Evolutionary conservation across 2,797 vertebrate genomes (phyloP), one percentile per base, ranked within the genome.

Genomic region (Picus viridis): DNA sequence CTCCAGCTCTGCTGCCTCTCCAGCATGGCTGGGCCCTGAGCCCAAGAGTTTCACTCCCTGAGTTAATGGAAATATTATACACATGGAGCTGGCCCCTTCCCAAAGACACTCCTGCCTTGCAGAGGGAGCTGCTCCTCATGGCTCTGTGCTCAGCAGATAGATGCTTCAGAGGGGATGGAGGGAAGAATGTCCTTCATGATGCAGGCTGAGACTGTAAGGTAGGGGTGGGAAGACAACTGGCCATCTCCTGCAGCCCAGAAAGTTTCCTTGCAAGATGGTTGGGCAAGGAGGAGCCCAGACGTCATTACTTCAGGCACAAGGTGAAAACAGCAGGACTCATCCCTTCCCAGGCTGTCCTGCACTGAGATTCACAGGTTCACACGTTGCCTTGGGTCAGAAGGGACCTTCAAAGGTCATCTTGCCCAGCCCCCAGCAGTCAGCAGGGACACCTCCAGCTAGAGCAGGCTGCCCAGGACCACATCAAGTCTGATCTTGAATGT

Each of bases 41-140:
- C 89, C 92, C 34, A 4, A 68, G 39, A 34, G 62, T 30, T 61
- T 47, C 49, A 16, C 83, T 95, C 85, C 83, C 93, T 94, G 90
- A 96, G 27, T 84, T 68, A 41, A 96, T 93, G 94, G 92, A 95
- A 93, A 94, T 49, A 51, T 43, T 89, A 10, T n/a, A 79, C 87
- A 75, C 74, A 36, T 5, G 53, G 56, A 81, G 32, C 74, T 95
- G 96, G 95, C 90, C 54, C 30, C 32, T 27, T 12, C 73, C 84
- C 95, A 96, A 8, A 92, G 84, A 14, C 92, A 7, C 62, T 86
- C 58, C 84, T 90, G 83, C 49, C 83, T 69, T 7, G 10, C 41
- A 18, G 45, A 59, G 71, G 58, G 79, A 91, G 30, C 7, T 5
- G 12, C 86, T 91, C 58, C 54, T 53, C 68, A 0, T 0, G 1